phyloP scores from a whole-genome alignment of 2,888 invertebrate species.

The Eupeodes latifasciatus region DNA sequence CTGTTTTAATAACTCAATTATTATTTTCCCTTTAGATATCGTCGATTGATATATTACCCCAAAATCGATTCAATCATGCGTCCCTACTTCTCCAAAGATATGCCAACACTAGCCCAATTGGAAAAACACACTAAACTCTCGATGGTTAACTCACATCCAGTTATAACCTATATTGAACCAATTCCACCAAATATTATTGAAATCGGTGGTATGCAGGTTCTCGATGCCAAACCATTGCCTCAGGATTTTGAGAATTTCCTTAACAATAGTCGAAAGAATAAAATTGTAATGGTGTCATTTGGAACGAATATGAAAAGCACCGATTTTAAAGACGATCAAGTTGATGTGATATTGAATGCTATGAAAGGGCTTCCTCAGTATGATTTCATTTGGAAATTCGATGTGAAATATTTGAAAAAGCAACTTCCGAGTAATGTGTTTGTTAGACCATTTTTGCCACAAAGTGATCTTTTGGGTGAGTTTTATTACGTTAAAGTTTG shows the following conservation, averaged over 20 bases:
- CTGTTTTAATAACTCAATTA: too few relatives aligned
- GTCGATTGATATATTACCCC: conserved; percentile 58
- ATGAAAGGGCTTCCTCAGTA: conserved; percentile 79
- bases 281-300: conserved; percentile 80
- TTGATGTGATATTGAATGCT: conserved; percentile 59
- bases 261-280: conserved; percentile 79
- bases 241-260: conserved; percentile 79
- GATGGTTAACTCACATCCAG: conserved; percentile 81
- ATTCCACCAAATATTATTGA: conserved; percentile 81
- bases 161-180: conserved; percentile 80
- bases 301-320: conserved; percentile 79
- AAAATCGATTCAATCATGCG: conserved; percentile 77
- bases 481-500: neutral
- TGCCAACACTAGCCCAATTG: conserved; percentile 75
- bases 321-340: conserved; percentile 65
- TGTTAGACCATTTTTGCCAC: conserved; percentile 66
- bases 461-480: conserved; percentile 79
- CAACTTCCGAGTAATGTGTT: conserved; percentile 78
- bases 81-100: conserved; percentile 66
- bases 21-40: conserved; percentile 12
- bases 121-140: conserved; percentile 78
- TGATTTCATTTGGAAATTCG: conserved; percentile 83
- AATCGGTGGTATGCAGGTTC: conserved; percentile 82
- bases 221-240: conserved; percentile 78
- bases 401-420: conserved; percentile 48